Conservation (phyloP, 2,888 invertebrate genomes). For the Disparrhopalites patrizii region DNA sequence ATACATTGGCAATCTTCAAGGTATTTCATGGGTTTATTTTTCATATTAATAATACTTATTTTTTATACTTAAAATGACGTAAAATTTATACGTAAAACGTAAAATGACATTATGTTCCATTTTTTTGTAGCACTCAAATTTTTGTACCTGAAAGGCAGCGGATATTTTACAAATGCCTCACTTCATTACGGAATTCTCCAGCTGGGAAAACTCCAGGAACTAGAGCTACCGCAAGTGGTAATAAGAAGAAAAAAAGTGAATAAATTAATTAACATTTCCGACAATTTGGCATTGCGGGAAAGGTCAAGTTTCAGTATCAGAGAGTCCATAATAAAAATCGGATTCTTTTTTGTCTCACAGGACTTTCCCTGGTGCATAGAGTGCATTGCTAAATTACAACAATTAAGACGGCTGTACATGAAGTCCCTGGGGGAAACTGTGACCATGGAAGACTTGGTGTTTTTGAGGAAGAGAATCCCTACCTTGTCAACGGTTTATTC, state of each 20-base stretch:
- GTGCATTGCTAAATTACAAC: slow-evolving; percentile 6
- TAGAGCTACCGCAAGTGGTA: neutral
- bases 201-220: neutral
- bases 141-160: neutral
- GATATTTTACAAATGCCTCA: neutral
- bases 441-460: neutral
- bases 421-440: neutral
- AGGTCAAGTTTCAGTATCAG: too few species aligned
- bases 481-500: neutral
- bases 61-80: neutral
- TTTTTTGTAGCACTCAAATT: neutral
- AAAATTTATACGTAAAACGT: neutral
- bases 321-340: too few species aligned
- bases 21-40: neutral
- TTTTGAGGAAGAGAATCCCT: slow-evolving; percentile 4
- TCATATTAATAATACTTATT: neutral
- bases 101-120: too few species aligned
- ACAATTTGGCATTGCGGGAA: neutral
- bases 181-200: slow-evolving; percentile 5
- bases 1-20: slow-evolving; percentile 2
- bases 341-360: neutral
- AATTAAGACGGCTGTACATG: neutral
- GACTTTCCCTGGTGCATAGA: slow-evolving; percentile 9
- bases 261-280: neutral
- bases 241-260: too few species aligned